Percentiles rank a stretch among this genome's conserved stretches.
These are phyloP conservation scores for Enoplosus armatus DNA, from an alignment of 2,797 vertebrate species.

Conservation along the genomic window DNA sequence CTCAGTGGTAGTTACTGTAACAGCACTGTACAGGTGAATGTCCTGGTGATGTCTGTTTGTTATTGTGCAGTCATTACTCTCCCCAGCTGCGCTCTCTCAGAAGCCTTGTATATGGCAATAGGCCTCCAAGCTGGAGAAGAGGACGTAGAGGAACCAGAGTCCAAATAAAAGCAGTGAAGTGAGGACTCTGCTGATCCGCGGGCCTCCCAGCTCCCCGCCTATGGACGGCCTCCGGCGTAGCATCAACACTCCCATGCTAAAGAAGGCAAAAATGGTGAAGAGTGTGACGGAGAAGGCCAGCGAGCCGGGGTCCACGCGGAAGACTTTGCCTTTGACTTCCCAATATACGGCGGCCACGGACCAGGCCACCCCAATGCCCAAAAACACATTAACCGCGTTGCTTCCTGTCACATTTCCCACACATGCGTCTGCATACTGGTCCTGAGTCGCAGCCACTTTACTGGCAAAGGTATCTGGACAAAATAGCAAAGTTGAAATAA, in stretches of 20 bases:
- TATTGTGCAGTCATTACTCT: constrained; percentile 26
- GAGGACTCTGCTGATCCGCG: constrained; percentile 84
- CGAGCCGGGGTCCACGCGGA: constrained; percentile 90
- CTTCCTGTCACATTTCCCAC: constrained; percentile 97
- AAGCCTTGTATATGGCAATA: constrained; percentile 96
- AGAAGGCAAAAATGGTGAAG: constrained; percentile 95
- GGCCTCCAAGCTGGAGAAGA: constrained; percentile 94
- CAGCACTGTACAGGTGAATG: constrained; percentile 36
- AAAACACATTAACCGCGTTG: constrained; percentile 96
- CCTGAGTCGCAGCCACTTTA: constrained; percentile 94
- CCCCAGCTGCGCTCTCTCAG: constrained; percentile 73
- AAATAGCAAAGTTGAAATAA: not conserved
- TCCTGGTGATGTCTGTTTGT: constrained; percentile 36
- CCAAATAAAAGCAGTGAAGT: constrained; percentile 89
- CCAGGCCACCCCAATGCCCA: constrained; percentile 96
- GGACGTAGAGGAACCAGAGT: constrained; percentile 94
- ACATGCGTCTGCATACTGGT: constrained; percentile 93
- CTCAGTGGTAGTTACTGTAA: constrained; percentile 29
- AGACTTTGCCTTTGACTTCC: constrained; percentile 88
- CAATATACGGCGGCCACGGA: constrained; percentile 93
- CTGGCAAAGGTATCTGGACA: constrained; percentile 94
- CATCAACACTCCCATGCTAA: constrained; percentile 89
- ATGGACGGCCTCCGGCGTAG: constrained; percentile 90
- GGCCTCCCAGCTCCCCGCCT: constrained; percentile 93
- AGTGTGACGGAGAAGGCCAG: constrained; percentile 97